Evolutionary conservation across 2,113 vertebrate genomes (phyloP), one percentile per base, ranked within the genome.

Genomic region (Caloenas nicobarica): DNA sequence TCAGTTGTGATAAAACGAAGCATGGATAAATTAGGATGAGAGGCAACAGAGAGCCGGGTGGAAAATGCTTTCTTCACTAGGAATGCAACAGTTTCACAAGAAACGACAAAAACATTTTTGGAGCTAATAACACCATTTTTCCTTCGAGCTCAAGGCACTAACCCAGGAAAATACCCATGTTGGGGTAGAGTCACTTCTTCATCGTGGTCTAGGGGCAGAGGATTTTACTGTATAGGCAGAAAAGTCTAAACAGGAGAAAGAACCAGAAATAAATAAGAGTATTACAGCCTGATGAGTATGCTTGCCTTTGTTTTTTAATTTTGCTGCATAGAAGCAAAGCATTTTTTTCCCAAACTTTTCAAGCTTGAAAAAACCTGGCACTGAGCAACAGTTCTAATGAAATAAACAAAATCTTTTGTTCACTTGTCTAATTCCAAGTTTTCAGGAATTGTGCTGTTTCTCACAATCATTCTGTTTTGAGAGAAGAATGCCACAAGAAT

Each of bases 351-450:
- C 40, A 73, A 61, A 54, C 9, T 26, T 73, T 86, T 88, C 5
- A 72, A 66, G 44, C 56, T 56, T 83, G 58, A 83, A 61, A 57
- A 83, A 83, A 9, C 0, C 7, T 70, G 70, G 7, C 71, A 69
- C 8, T 31, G 50, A 94, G 46, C 24, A 89, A 42, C 46, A 72
- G 44, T 8, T 88, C 18, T 57, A 87, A 65, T 61, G 38, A 80
- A 91, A 88, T 76, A 85, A 88, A 94, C 48, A 80, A 82, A 81
- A 50, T 54, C 65, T 85, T 94, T 85, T 88, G 44, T 69, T 91
- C 31, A 15, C 56, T 84, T 77, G n/a, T 56, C 73, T 87, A 60
- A 79, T 62, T 87, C 44, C 25, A 73, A 44, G 54, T 77, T 95
- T 94, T 61, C 31, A 70, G 50, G 54, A 93, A 80, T 73, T 68